phyloP scores from a whole-genome alignment of 64 coral and sea anemone species.

The Actinia tenebrosa region DNA sequence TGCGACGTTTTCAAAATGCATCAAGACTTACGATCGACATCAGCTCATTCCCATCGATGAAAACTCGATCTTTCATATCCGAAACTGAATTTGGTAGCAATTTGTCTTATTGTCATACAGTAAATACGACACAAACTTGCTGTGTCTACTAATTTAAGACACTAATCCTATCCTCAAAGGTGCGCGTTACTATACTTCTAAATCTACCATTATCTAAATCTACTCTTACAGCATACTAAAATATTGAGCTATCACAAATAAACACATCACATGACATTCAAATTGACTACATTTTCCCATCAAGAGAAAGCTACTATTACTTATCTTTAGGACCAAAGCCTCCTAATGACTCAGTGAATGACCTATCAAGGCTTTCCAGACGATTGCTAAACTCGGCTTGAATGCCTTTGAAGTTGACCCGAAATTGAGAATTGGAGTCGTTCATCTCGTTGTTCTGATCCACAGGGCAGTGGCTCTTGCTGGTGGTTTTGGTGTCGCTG shows the following conservation, averaged over 20 bases:
- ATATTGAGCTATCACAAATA: neutral
- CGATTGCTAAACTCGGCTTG: slow-evolving; percentile 81
- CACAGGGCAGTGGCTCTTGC: slow-evolving; percentile 35
- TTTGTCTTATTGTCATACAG: too few species aligned
- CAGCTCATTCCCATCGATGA: too few species aligned
- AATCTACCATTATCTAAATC: neutral
- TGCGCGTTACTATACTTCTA: neutral
- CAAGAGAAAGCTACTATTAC: neutral
- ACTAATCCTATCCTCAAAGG: neutral
- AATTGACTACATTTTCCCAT: neutral
- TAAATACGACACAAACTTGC: too few species aligned
- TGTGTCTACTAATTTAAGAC: too few species aligned
- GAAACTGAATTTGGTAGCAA: too few species aligned
- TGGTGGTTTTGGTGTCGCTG: slow-evolving; percentile 21
- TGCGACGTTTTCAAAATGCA: too few species aligned
- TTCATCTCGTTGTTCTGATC: slow-evolving; percentile 3
- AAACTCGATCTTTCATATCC: too few species aligned
- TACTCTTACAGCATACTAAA: neutral
- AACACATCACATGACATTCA: neutral
- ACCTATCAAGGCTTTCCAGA: slow-evolving; percentile 68
- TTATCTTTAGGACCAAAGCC: slow-evolving; percentile 14
- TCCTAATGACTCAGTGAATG: slow-evolving; percentile 66
- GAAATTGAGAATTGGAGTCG: slow-evolving; percentile 46
- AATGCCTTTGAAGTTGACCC: slow-evolving; percentile 64
- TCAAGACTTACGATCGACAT: too few species aligned